phyloP scores from a whole-genome alignment of 1,140 invertebrate species.

The Lutraria rhynchaena region DNA sequence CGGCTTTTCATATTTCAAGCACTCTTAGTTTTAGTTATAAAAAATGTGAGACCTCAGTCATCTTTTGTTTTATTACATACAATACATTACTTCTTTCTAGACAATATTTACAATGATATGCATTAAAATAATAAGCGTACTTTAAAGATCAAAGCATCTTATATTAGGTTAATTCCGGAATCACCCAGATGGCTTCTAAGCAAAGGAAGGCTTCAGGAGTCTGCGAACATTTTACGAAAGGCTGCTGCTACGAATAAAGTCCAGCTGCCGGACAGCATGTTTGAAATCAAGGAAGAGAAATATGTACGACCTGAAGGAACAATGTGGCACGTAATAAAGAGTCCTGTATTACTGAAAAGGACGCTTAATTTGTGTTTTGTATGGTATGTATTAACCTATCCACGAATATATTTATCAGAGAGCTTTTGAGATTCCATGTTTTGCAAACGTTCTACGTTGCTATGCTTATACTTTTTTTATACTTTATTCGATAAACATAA shows the following conservation, averaged over 20 bases:
- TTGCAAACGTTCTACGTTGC: no score
- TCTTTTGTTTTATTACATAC: no score
- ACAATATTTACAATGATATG: no score
- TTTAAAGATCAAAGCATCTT: background rate
- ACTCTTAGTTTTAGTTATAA: no score
- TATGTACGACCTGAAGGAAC: background rate
- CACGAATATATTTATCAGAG: no score
- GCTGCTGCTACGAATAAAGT: constrained; percentile 63
- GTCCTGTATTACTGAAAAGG: background rate
- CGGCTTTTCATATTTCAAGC: no score
- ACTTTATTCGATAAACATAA: no score
- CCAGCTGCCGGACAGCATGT: constrained; percentile 37
- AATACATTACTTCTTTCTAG: no score
- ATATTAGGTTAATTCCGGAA: constrained; percentile 61
- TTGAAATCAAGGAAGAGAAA: constrained; percentile 10
- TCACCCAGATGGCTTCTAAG: constrained; percentile 65
- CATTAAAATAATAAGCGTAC: no score
- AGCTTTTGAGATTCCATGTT: no score
- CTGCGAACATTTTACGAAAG: constrained; percentile 39
- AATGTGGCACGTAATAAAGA: constrained; percentile 75
- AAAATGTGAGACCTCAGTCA: no score
- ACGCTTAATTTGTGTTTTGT: constrained; percentile 12
- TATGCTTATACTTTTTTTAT: no score
- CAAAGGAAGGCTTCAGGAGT: constrained; percentile 31
- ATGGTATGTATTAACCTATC: constrained; percentile 27